Percentiles rank a stretch among this genome's conserved stretches.
Evolutionary conservation across 1,140 invertebrate genomes (phyloP).

Genomic region (Anastrepha obliqua): DNA sequence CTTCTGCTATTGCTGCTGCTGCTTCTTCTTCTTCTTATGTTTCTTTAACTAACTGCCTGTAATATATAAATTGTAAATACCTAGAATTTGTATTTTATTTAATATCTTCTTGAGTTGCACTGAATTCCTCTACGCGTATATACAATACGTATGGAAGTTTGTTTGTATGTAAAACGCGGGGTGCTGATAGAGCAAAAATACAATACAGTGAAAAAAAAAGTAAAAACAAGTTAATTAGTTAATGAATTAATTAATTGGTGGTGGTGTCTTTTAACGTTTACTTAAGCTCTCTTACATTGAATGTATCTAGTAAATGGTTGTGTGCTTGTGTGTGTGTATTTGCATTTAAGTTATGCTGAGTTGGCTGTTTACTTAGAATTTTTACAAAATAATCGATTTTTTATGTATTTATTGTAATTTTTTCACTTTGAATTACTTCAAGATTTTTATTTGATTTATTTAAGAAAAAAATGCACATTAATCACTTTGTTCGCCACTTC

Average conservation of each 20-base stretch:
- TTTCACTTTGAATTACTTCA: not conserved
- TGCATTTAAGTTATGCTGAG: conserved; percentile 18
- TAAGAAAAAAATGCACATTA: not conserved
- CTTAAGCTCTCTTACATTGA: not conserved
- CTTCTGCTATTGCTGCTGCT: not conserved
- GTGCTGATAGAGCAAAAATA: not conserved
- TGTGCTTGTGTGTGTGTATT: not conserved
- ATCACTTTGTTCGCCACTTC: conserved; percentile 15
- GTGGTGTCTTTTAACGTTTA: not conserved
- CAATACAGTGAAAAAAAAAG: not conserved
- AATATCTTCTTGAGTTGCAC: not conserved
- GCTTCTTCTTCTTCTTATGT: not conserved
- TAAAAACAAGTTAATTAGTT: conserved; percentile 32
- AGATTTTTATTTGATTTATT: not conserved
- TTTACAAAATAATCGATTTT: not conserved
- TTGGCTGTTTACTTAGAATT: not conserved
- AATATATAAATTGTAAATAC: conserved; percentile 12
- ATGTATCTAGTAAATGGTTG: not conserved
- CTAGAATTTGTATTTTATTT: conserved; percentile 6
- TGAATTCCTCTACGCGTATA: not conserved
- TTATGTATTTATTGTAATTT: not conserved
- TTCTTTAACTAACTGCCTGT: not conserved
- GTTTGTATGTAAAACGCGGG: not conserved
- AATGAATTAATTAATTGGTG: conserved; percentile 24
- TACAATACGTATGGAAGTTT: not conserved